phyloP scores from a whole-genome alignment of 1,140 invertebrate species.

The Pseudachorutes palmiensis region DNA sequence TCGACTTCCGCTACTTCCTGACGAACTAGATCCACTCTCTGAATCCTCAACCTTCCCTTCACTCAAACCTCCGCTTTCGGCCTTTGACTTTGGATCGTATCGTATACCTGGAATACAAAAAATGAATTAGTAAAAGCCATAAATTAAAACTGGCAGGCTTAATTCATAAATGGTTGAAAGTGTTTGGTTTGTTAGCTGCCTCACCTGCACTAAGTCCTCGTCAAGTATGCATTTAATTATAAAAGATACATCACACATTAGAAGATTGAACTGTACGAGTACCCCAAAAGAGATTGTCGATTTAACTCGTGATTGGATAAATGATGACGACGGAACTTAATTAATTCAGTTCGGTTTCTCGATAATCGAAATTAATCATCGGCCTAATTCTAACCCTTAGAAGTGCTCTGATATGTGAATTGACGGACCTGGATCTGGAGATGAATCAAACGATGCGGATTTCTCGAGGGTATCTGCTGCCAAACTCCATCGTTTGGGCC shows the following conservation, averaged over 20 bases:
- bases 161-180: too few relatives aligned
- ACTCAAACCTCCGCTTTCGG: neutral
- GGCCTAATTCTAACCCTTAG: neutral
- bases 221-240: neutral
- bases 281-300: neutral
- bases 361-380: too few relatives aligned
- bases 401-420: conserved; percentile 29
- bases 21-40: conserved; percentile 3
- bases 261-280: neutral
- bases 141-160: neutral
- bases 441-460: neutral
- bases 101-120: neutral
- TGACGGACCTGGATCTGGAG: conserved; percentile 28
- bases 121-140: neutral
- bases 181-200: too few relatives aligned
- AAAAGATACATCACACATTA: neutral
- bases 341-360: too few relatives aligned
- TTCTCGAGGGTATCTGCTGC: conserved; percentile 13
- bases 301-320: neutral
- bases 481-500: conserved; percentile 31
- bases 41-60: neutral
- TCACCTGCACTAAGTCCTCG: neutral
- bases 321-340: too few relatives aligned
- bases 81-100: neutral
- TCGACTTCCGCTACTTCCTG: conserved; percentile 21